Evolutionary conservation across 2,888 invertebrate species (phyloP).

Genomic region (Tipula helvola): DNA sequence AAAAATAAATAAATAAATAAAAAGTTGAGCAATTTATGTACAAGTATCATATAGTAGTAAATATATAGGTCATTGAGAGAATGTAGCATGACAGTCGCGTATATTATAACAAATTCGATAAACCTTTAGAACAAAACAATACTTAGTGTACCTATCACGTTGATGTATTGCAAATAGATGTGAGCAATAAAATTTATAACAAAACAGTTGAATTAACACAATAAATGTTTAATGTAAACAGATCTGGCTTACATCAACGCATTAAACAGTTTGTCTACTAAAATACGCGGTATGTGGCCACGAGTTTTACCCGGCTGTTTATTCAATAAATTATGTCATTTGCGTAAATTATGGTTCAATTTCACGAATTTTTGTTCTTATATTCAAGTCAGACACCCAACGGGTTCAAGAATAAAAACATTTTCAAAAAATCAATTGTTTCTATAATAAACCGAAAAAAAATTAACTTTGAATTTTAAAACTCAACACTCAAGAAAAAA

Average conservation of each 20-base stretch:
- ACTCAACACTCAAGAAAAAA: not conserved
- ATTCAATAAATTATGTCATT: not conserved
- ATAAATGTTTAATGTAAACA: not conserved
- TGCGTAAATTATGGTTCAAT: not conserved
- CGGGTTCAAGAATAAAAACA: not conserved
- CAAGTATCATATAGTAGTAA: too few relatives aligned
- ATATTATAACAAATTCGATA: too few relatives aligned
- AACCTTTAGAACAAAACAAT: too few relatives aligned
- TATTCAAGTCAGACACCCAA: not conserved
- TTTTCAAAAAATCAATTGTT: not conserved
- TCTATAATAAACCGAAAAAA: not conserved
- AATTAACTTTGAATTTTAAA: not conserved
- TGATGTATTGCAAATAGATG: not conserved
- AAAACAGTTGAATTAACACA: not conserved
- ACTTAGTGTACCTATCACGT: too few relatives aligned
- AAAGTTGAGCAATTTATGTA: too few relatives aligned
- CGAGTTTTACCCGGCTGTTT: not conserved
- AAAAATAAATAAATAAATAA: too few relatives aligned
- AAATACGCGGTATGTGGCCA: not conserved
- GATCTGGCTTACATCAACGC: not conserved
- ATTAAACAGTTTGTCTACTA: not conserved
- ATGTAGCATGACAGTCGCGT: too few relatives aligned
- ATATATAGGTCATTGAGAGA: too few relatives aligned
- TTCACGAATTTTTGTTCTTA: not conserved
- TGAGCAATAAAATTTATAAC: not conserved